Evolutionary conservation across 2,888 invertebrate species (phyloP), one percentile per base, ranked within the genome.

Genomic region (Acronicta aceris): DNA sequence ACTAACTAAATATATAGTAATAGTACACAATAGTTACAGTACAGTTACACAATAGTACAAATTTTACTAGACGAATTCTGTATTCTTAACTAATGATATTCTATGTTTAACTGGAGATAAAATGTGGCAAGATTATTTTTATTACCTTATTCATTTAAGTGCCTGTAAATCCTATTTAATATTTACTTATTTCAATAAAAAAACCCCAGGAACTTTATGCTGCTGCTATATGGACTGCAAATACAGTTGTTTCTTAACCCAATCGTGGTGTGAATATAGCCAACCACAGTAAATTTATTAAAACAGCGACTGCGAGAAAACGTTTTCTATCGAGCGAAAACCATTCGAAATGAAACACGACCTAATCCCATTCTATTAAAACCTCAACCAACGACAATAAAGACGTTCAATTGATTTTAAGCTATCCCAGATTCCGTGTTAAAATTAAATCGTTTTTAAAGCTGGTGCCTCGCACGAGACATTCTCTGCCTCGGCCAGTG

Each of bases 371-470:
- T 48, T 65, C 59, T 51, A 71, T 65, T 71, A 59, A 71, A 65
- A 59, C 40, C 43, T 57, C 46, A 33, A 53, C 54, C 45, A 21
- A 50, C 55, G 56, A 53, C 27, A 45, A 36, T 51, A 43, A 40
- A 57, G 17, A 48, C 10, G 42, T 47, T 54, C 54, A 68, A 65
- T 71, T 71, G 51, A 49, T 65, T 71, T 55, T 55, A 49, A 21
- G 43, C 25, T 27, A 52, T 15, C 17, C 41, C 8, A n/a, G 45
- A 71, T 43, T 55, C 48, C 8, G 30, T 59, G 51, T 21, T 41
- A 25, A 33, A 65, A 71, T 66, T 52, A 55, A 55, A 66, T 49
- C 46, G 46, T 53, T 45, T 48, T 33, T 12, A 42, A 43, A 21
- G 56, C 33, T 17, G 42, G 40, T 16, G 17, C 33, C 15, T 25